Evolutionary conservation across 1,140 invertebrate genomes (phyloP).

Genomic region (Thaumatotibia leucotreta): DNA sequence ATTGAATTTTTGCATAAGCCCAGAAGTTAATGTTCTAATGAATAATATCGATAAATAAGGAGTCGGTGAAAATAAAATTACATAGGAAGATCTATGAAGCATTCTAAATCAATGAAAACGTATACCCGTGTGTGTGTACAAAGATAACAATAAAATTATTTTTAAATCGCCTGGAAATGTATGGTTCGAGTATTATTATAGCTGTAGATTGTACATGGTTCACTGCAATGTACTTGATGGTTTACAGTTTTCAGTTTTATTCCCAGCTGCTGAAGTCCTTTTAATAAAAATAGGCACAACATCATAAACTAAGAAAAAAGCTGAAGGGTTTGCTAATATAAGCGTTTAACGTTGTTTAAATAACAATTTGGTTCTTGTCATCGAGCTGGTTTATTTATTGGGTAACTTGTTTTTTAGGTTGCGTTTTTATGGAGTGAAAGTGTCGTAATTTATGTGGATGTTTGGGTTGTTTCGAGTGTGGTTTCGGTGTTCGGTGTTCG

Average conservation of each 20-base stretch:
- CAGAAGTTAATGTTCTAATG: too few species aligned
- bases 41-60: too few species aligned
- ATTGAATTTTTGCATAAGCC: too few species aligned
- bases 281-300: not conserved
- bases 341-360: conserved; percentile 4
- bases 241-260: not conserved
- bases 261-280: not conserved
- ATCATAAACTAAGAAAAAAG: not conserved
- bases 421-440: not conserved
- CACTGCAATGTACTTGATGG: not conserved
- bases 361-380: conserved; percentile 8
- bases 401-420: not conserved
- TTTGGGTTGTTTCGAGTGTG: not conserved
- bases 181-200: too few species aligned
- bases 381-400: not conserved
- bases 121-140: too few species aligned
- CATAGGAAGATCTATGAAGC: too few species aligned
- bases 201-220: too few species aligned
- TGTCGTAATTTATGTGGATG: not conserved
- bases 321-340: not conserved
- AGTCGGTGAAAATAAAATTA: too few species aligned
- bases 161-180: too few species aligned
- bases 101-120: too few species aligned
- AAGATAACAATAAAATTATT: too few species aligned
- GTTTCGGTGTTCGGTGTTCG: not conserved